Conservation (phyloP, 2,113 vertebrate species). For the Lamprotornis superbus region DNA sequence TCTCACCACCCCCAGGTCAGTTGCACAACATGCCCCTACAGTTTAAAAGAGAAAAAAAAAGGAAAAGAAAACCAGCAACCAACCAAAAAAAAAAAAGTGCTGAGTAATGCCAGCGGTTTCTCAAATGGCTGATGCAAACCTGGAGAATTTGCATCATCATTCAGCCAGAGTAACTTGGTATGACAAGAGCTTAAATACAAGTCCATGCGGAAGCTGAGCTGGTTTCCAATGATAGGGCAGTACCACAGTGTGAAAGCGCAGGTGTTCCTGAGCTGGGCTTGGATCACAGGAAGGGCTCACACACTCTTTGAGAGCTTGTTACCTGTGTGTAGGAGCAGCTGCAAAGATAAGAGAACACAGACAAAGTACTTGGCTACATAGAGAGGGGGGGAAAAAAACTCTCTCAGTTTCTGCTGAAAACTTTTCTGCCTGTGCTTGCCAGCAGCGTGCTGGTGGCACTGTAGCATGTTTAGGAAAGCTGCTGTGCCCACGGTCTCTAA, state of each 20-base stretch:
- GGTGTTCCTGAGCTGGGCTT: slow-evolving; percentile 64
- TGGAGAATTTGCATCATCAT: slow-evolving; percentile 85
- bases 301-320: neutral
- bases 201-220: slow-evolving; percentile 75
- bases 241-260: slow-evolving; percentile 43
- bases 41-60: neutral
- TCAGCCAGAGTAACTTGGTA: slow-evolving; percentile 75
- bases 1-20: slow-evolving; percentile 44
- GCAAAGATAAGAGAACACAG: neutral
- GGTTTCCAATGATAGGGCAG: slow-evolving; percentile 70
- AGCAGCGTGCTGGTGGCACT: neutral
- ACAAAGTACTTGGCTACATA: neutral
- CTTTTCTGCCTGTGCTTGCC: slow-evolving; percentile 3
- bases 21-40: slow-evolving; percentile 68
- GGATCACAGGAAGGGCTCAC: neutral
- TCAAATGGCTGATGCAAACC: slow-evolving; percentile 85
- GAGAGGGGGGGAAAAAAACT: neutral
- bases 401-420: slow-evolving; percentile 38
- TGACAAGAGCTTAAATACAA: slow-evolving; percentile 79
- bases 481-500: slow-evolving; percentile 55
- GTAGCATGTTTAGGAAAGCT: slow-evolving; percentile 78
- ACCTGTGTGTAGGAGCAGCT: slow-evolving; percentile 39
- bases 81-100: slow-evolving; percentile 38
- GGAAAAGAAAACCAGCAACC: neutral
- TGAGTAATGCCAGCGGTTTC: slow-evolving; percentile 77